Evolutionary conservation across 2,113 vertebrate genomes (phyloP), one percentile per base, ranked within the genome.

Genomic region (Mus spicilegus): DNA sequence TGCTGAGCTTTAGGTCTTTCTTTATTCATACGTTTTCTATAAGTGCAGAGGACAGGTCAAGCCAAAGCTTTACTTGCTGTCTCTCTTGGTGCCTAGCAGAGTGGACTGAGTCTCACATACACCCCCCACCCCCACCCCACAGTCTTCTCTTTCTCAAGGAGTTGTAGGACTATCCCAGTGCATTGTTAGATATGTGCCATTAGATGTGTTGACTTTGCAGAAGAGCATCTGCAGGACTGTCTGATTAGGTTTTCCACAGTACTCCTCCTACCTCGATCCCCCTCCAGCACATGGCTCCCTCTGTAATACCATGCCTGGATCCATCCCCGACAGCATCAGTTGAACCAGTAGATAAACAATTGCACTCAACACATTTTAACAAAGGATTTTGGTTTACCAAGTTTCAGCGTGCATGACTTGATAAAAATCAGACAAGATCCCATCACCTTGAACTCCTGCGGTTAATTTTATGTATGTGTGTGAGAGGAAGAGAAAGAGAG

Each of bases 221-320:
- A 85, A 19, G 46, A 73, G 5, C 46, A 58, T 8, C n/a, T 28
- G 1, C 2, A 42, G 78, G 11, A 54, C 54, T n/a, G 33, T 20
- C 0, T 0, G 0, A 14, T 22, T 49, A 12, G 7, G 30, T 39
- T 8, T 89, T 42, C 33, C 72, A 36, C 6, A 7, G 13, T n/a
- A 12, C 5, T 56, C 28, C 33, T 16, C 28, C 33, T 16, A 75
- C 65, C 33, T 67, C 7, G 4, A 46, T 42, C 42, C 63, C 14
- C 49, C 1, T 13, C 17, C 24, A 80, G 39, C 24, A 63, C 13
- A 6, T 0, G 1, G 75, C 22, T 76, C 26, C 49, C 56, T 39
- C n/a, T 46, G 36, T 0, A 19, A 26, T 51, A 16, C 58, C 51
- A 46, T 89, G 46, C 36, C 26, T 89, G 2, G 28, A 75, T 77